Percentiles rank a stretch among this genome's conserved stretches.
Conservation (phyloP, 2,888 invertebrate species). For the Panopea generosa region DNA sequence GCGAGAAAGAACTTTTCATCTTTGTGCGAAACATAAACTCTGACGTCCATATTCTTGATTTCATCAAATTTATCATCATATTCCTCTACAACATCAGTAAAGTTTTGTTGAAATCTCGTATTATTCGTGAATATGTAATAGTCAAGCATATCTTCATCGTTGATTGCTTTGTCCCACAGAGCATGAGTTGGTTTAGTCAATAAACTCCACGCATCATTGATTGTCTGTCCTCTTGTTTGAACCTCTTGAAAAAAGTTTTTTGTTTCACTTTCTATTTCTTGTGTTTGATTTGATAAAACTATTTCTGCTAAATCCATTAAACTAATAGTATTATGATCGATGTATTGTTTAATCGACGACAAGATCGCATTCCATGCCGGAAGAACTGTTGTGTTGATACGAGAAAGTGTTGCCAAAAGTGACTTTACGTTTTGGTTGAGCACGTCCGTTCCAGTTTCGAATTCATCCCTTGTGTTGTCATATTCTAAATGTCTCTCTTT, state of each 20-base stretch:
- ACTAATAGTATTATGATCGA: constrained; percentile 39
- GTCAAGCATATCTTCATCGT: constrained; percentile 69
- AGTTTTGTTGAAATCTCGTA: constrained; percentile 56
- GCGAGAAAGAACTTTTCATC: constrained; percentile 67
- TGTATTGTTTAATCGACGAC: constrained; percentile 42
- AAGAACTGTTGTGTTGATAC: constrained; percentile 43
- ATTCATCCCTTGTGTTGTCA: constrained; percentile 49
- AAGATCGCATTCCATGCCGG: constrained; percentile 47
- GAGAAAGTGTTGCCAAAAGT: constrained; percentile 33
- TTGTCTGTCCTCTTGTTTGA: constrained; percentile 69
- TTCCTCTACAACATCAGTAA: constrained; percentile 45
- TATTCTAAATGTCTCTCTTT: constrained; percentile 54
- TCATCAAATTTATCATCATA: constrained; percentile 26
- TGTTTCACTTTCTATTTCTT: constrained; percentile 54
- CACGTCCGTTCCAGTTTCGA: constrained; percentile 21
- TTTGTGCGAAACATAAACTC: constrained; percentile 56
- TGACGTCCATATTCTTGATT: constrained; percentile 62
- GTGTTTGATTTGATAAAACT: constrained; percentile 60
- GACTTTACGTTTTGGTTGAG: constrained; percentile 55
- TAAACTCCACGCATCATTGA: constrained; percentile 69
- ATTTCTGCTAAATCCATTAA: constrained; percentile 62
- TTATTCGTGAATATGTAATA: constrained; percentile 69
- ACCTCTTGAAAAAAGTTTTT: constrained; percentile 72
- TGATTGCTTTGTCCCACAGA: constrained; percentile 70
- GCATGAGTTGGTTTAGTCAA: constrained; percentile 43